phyloP scores from a whole-genome alignment of 2,888 invertebrate genomes.

The Agrotis exclamationis region DNA sequence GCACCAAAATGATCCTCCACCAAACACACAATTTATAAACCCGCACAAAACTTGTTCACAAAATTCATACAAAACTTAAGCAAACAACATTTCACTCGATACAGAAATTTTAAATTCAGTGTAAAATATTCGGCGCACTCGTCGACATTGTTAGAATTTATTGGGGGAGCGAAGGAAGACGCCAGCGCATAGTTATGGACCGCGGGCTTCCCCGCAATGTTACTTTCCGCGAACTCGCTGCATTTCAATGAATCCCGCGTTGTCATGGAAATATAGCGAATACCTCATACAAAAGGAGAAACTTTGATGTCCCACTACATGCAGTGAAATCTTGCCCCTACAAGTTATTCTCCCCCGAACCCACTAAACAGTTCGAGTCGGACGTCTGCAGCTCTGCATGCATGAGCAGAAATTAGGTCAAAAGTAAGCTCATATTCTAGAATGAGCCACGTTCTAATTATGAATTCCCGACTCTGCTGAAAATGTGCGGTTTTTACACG shows the following conservation, averaged over 20 bases:
- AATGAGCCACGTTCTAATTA: constrained; percentile 62
- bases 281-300: constrained; percentile 66
- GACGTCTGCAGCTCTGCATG: constrained; percentile 44
- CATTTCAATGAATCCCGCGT: constrained; percentile 73
- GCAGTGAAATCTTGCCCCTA: constrained; percentile 62
- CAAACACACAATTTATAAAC: neutral
- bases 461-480: constrained; percentile 50
- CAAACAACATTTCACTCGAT: constrained; percentile 45
- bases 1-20: neutral
- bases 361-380: constrained; percentile 65
- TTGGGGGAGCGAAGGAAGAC: constrained; percentile 70
- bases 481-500: constrained; percentile 47
- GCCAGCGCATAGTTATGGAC: constrained; percentile 69
- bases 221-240: constrained; percentile 71
- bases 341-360: constrained; percentile 70
- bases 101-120: constrained; percentile 58
- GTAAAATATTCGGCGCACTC: constrained; percentile 59
- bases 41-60: constrained; percentile 13
- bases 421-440: constrained; percentile 63
- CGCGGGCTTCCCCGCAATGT: constrained; percentile 68
- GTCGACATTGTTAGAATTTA: constrained; percentile 79
- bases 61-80: constrained; percentile 32
- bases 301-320: constrained; percentile 64
- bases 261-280: constrained; percentile 76
- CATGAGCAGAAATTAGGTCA: constrained; percentile 61